Percentiles rank a stretch among this genome's conserved stretches.
phyloP scores from a whole-genome alignment of 2,113 vertebrate species.

The Butorides virescens region DNA sequence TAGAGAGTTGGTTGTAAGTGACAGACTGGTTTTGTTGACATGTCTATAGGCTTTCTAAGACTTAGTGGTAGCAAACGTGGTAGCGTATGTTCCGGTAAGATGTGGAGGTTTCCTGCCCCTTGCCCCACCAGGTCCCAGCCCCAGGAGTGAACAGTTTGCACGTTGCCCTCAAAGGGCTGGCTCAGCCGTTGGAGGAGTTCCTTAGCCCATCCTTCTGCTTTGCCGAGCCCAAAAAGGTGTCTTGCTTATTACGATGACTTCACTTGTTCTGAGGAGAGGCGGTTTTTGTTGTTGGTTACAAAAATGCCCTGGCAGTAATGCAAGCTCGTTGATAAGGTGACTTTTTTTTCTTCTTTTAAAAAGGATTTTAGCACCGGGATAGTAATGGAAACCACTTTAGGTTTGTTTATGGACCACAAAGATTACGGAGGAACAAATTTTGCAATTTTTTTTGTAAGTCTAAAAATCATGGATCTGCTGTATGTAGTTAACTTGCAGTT shows the following conservation, averaged over 20 bases:
- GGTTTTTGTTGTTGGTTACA: not conserved
- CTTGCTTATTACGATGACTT: not conserved
- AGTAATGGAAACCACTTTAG: slow-evolving; percentile 62
- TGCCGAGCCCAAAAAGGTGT: not conserved
- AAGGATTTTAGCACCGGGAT: slow-evolving; percentile 56
- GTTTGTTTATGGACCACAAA: slow-evolving; percentile 67
- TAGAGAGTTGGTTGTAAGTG: slow-evolving; percentile 66
- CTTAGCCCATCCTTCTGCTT: not conserved
- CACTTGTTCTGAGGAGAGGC: not conserved
- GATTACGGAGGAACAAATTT: slow-evolving; percentile 67
- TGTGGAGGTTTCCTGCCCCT: slow-evolving; percentile 18
- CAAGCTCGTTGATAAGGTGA: slow-evolving; percentile 6
- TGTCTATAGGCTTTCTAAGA: slow-evolving; percentile 65
- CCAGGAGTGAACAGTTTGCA: slow-evolving; percentile 19
- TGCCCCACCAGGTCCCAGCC: not conserved
- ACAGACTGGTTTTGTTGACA: slow-evolving; percentile 62
- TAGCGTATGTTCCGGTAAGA: slow-evolving; percentile 36
- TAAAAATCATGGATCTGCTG: slow-evolving; percentile 70
- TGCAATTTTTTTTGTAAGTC: slow-evolving; percentile 57
- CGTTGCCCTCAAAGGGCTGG: not conserved
- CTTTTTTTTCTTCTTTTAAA: slow-evolving; percentile 30
- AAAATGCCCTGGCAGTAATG: not conserved
- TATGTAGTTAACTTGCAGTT: slow-evolving; percentile 64
- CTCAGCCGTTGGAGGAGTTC: not conserved
- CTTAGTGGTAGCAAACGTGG: slow-evolving; percentile 56